Evolutionary conservation across 2,113 vertebrate species (phyloP), one percentile per base, ranked within the genome.

Genomic region (Parus major): DNA sequence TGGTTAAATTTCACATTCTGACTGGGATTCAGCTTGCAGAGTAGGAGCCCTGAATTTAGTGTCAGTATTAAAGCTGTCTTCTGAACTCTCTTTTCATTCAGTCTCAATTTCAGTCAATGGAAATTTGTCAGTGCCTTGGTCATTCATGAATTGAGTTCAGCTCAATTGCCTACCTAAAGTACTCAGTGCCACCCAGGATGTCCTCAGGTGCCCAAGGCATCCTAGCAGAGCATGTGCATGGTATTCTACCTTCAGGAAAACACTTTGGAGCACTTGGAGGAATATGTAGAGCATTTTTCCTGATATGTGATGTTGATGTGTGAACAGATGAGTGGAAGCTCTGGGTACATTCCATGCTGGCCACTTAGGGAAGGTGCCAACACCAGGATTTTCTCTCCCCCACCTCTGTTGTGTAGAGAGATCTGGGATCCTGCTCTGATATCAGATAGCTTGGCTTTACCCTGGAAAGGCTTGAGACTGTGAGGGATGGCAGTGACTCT

Each of bases 271-370:
- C 23, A 47, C 49, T 35, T 90, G 61, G 15, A 89, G 6, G 33
- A 44, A 50, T 44, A 46, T 11, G 10, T 12, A 23, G 46, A 78
- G 42, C 3, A 6, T 53, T 77, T 56, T 79, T 63, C 9, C 9
- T 59, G n/a, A 33, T n/a, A 2, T 20, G 6, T 53, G 46, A 19
- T 60, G 15, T 28, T 78, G 0, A 0, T 46, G 8, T 27, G 5
- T 73, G 50, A 81, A n/a, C 36, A 56, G 21, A 8, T 0, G 7
- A 65, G 36, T 10, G 41, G 41, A 83, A 64, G 27, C 28, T 18
- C 52, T 75, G 42, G 57, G 24, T 36, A 14, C 29, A 7, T 42
- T 35, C 41, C 22, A 4, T n/a, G 17, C 35, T 81, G 68, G 50
- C 56, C 53, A 25, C 11, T 69, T 25, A n/a, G 15, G 41, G 69